Evolutionary conservation across 1,140 invertebrate species (phyloP).

Genomic region (Drosophila malerkotliana): DNA sequence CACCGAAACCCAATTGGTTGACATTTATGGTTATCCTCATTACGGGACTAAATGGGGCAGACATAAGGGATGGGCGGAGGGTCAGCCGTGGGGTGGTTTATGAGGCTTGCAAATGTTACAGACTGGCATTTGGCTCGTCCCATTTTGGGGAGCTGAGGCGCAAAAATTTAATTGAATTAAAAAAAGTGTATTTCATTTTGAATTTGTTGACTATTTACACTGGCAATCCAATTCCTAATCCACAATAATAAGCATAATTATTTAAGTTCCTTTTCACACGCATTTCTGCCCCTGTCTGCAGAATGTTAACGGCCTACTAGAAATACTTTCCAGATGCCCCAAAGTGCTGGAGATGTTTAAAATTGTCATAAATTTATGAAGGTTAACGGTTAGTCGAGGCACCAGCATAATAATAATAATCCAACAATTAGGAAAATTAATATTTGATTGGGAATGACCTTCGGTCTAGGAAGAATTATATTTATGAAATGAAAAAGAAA

Average conservation of each 20-base stretch:
- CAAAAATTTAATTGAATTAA: slow-evolving; percentile 37
- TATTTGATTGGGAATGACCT: slow-evolving; percentile 23
- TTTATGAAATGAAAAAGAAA: no score
- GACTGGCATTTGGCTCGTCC: slow-evolving; percentile 47
- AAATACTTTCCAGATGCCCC: slow-evolving; percentile 57
- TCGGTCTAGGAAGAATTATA: not conserved
- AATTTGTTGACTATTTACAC: slow-evolving; percentile 12
- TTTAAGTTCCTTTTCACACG: slow-evolving; percentile 23
- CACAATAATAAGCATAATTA: slow-evolving; percentile 57
- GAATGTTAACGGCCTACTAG: slow-evolving; percentile 55
- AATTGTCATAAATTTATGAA: slow-evolving; percentile 66
- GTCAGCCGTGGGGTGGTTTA: slow-evolving; percentile 33
- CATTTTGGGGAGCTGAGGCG: slow-evolving; percentile 29
- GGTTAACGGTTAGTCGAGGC: slow-evolving; percentile 45
- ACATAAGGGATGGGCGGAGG: slow-evolving; percentile 3
- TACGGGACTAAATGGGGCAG: slow-evolving; percentile 61
- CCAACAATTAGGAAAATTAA: slow-evolving; percentile 74
- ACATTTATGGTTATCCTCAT: slow-evolving; percentile 61
- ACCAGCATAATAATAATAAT: slow-evolving; percentile 52
- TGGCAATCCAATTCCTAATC: slow-evolving; percentile 57
- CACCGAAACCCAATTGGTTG: slow-evolving; percentile 34
- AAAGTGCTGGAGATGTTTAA: slow-evolving; percentile 41
- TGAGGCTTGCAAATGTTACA: slow-evolving; percentile 57
- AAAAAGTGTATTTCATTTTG: slow-evolving; percentile 16
- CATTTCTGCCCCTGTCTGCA: slow-evolving; percentile 55